Evolutionary conservation across 2,113 vertebrate species (phyloP).

Genomic region (Dryoscopus gambensis): DNA sequence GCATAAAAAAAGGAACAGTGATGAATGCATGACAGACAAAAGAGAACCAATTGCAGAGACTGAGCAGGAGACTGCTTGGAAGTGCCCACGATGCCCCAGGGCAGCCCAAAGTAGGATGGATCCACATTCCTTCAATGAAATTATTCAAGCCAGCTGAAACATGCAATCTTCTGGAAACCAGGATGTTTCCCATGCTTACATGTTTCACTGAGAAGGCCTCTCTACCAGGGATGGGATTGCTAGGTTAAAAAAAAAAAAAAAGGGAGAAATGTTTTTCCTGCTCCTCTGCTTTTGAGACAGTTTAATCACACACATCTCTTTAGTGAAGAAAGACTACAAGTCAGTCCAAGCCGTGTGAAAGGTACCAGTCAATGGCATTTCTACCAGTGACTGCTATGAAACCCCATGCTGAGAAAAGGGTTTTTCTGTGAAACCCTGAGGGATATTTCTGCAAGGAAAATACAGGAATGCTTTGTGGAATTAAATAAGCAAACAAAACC

Average conservation of each 20-base stretch:
- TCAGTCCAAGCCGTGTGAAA: neutral
- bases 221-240: neutral
- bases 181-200: neutral
- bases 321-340: neutral
- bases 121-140: neutral
- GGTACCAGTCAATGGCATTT: neutral
- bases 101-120: neutral
- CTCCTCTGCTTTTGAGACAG: neutral
- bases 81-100: neutral
- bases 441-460: neutral
- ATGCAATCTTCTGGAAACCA: neutral
- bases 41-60: neutral
- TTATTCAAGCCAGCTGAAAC: neutral
- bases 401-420: neutral
- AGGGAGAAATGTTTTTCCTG: fast-evolving
- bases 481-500: neutral
- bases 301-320: neutral
- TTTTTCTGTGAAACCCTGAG: neutral
- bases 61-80: neutral
- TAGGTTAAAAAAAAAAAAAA: neutral
- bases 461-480: constrained; percentile 10
- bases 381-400: neutral
- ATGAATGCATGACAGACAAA: neutral
- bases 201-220: neutral
- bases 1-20: neutral